Base-by-base conservation (phyloP, 2,797 vertebrate species). In the Xenops minutus region DNA sequence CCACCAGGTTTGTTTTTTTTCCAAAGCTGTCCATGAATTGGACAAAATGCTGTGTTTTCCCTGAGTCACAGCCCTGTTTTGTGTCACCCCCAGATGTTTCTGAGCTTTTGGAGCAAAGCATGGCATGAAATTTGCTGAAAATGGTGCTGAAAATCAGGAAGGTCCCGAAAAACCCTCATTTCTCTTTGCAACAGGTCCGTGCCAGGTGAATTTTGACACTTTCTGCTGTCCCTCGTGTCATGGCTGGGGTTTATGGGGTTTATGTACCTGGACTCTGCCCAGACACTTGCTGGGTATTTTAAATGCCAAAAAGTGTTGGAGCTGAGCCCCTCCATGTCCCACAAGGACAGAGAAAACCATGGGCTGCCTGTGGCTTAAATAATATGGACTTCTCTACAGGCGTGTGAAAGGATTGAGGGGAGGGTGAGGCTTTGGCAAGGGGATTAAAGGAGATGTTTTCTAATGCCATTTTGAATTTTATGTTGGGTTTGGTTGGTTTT, bases 151-250 rank as follows among this genome's bases (percentile, higher is more conserved):
- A 48, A 43, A 49, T 54, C 26, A 24, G 12, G 21, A 21, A 12
- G 13, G 15, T 58, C 63, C 15, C 58, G 44, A 43, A 49, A 54
- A 61, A 44, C 8, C 24, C 54, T 6, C 8, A 2, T 26, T 32
- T 36, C 22, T 32, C 49, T 68, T 36, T 19, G n/a, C 59, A 58
- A 46, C 0, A 18, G 0, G 0, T 13, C 37, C 8, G 14, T 30
- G 32, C 12, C 72, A n/a, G 9, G 49, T 17, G n/a, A 76, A 41
- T 26, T 14, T 9, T 14, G 49, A 17, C 39, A 29, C 55, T 18
- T 59, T 22, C 55, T 72, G 48, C 87, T 32, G 37, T 56, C 43
- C 56, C 52, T 62, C 43, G 12, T 8, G 41, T 17, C 41, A 17
- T 18, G 41, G 41, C 17, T 43, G 41, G 41, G 41, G 41, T 43